Evolutionary conservation across 2,797 vertebrate species (phyloP).

Genomic region (Neosilurus mollespiculum): DNA sequence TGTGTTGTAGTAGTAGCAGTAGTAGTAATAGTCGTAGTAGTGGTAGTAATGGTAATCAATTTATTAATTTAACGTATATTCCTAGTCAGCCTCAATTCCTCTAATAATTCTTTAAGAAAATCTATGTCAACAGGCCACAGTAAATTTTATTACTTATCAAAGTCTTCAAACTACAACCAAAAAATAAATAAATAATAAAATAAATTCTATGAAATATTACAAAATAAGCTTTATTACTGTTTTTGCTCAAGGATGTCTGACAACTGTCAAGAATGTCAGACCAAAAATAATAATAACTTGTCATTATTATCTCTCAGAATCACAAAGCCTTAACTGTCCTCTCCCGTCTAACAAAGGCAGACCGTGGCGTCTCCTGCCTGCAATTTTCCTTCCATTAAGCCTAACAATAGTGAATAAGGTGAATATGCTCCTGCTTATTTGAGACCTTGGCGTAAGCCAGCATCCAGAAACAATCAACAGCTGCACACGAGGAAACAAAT

Average conservation of each 20-base stretch:
- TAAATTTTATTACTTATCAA: not conserved
- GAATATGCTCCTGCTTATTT: conserved; percentile 51
- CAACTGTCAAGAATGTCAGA: not conserved
- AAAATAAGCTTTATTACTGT: not conserved
- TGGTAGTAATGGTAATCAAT: too few species aligned
- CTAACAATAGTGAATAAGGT: conserved; percentile 58
- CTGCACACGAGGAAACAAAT: conserved; percentile 49
- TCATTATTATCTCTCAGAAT: conserved; percentile 20
- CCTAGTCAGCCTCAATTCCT: too few species aligned
- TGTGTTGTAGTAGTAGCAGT: too few species aligned
- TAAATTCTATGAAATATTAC: not conserved
- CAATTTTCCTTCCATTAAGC: conserved; percentile 57
- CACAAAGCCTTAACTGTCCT: conserved; percentile 51
- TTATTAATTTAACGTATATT: too few species aligned
- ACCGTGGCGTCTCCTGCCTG: conserved; percentile 46
- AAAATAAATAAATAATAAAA: too few species aligned
- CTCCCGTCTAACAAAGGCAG: conserved; percentile 50
- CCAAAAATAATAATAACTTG: conserved; percentile 4
- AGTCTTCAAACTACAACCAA: not conserved
- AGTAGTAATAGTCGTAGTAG: too few species aligned
- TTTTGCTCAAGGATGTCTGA: not conserved
- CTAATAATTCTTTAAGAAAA: not conserved
- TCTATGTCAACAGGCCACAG: not conserved
- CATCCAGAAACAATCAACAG: conserved; percentile 55
- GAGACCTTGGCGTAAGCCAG: conserved; percentile 57